Evolutionary conservation across 2,888 invertebrate species (phyloP).

Genomic region (Drosophila paranaensis): DNA sequence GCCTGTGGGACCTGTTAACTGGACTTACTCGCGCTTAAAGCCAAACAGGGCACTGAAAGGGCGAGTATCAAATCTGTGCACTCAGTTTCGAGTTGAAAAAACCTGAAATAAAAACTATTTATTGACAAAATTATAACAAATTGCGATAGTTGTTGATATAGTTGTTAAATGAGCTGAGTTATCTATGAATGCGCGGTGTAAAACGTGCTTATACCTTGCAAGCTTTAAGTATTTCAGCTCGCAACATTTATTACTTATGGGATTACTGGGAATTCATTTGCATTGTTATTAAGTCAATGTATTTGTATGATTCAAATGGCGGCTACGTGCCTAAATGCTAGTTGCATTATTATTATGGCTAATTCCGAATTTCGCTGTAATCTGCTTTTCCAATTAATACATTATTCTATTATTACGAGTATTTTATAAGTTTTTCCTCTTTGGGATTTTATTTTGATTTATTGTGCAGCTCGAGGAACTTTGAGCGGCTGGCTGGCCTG

Average conservation of each 20-base stretch:
- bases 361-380: background rate
- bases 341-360: conserved; percentile 16
- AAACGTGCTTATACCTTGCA: conserved; percentile 37
- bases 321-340: conserved; percentile 35
- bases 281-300: conserved; percentile 21
- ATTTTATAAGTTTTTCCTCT: conserved; percentile 2
- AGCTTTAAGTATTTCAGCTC: background rate
- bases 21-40: conserved; percentile 25
- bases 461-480: conserved; percentile 6
- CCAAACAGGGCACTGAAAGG: background rate
- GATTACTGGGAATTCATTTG: conserved; percentile 18
- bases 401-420: conserved; percentile 1
- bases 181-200: conserved; percentile 10
- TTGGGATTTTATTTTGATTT: conserved; percentile 2
- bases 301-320: conserved; percentile 23
- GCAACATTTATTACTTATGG: conserved; percentile 1
- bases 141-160: background rate
- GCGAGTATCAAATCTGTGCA: conserved; percentile 4
- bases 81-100: background rate
- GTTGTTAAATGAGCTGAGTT: conserved; percentile 13
- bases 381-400: conserved; percentile 15
- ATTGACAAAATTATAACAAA: conserved; percentile 9
- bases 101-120: conserved; percentile 16
- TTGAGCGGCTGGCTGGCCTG: conserved; percentile 28
- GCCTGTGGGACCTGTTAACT: conserved; percentile 38